Conservation (phyloP, 1,140 invertebrate species). For the Augochlora pura region DNA sequence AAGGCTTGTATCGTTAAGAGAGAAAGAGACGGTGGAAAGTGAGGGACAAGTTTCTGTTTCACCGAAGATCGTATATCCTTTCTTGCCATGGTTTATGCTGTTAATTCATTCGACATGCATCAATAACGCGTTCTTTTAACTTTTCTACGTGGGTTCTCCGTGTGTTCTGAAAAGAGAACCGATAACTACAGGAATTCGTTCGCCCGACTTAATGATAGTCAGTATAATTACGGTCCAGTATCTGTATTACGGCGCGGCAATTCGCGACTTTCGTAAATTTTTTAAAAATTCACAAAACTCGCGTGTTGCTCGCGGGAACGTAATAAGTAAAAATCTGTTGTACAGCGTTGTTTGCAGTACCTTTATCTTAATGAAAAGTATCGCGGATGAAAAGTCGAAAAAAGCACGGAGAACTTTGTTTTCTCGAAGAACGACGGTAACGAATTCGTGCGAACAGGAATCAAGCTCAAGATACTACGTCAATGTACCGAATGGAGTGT, state of each 20-base stretch:
- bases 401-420: neutral
- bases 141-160: conserved; percentile 25
- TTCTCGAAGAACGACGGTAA: neutral
- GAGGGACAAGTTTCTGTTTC: neutral
- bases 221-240: too few relatives aligned
- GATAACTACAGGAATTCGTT: conserved; percentile 41
- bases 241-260: too few relatives aligned
- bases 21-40: too few relatives aligned
- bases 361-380: neutral
- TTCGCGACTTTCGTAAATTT: too few relatives aligned
- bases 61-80: neutral
- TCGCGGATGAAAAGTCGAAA: neutral
- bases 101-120: conserved; percentile 25
- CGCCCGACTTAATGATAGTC: conserved; percentile 35
- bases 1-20: neutral
- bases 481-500: conserved; percentile 10
- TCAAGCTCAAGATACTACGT: conserved; percentile 38
- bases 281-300: too few relatives aligned
- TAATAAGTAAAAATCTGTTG: too few relatives aligned
- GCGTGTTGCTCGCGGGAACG: too few relatives aligned
- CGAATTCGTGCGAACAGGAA: neutral
- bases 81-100: conserved; percentile 57
- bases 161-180: neutral
- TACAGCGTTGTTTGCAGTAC: too few relatives aligned
- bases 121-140: conserved; percentile 13